phyloP scores from a whole-genome alignment of 2,888 invertebrate genomes.

The Diarsia dahlii region DNA sequence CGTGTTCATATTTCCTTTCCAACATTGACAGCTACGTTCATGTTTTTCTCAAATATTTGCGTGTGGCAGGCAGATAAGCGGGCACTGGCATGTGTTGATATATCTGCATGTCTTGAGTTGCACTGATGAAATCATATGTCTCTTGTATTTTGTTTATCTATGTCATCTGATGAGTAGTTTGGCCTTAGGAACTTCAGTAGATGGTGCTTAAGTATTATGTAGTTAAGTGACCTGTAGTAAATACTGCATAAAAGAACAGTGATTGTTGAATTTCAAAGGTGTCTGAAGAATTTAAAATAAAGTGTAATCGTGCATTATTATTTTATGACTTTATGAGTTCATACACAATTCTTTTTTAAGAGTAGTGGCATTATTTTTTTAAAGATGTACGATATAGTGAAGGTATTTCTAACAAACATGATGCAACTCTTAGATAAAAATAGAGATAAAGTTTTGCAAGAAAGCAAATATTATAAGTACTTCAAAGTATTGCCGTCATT shows the following conservation, averaged over 20 bases:
- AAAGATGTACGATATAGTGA: neutral
- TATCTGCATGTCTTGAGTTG: slow-evolving; percentile 47
- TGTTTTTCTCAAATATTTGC: slow-evolving; percentile 63
- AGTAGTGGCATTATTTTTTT: too few species aligned
- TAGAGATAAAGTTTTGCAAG: slow-evolving; percentile 29
- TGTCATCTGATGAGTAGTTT: neutral
- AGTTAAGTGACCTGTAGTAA: neutral
- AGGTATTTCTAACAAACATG: neutral
- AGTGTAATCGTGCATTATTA: too few species aligned
- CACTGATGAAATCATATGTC: slow-evolving; percentile 27
- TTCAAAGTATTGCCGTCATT: slow-evolving; percentile 13
- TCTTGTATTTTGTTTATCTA: slow-evolving; percentile 18
- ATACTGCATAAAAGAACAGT: neutral
- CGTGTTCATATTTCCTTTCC: slow-evolving; percentile 27
- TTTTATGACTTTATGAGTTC: neutral
- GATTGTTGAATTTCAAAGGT: neutral
- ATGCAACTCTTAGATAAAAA: slow-evolving; percentile 4
- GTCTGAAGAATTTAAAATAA: neutral
- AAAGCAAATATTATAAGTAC: slow-evolving; percentile 27
- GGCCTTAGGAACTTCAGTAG: neutral
- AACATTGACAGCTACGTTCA: slow-evolving; percentile 34
- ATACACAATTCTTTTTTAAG: neutral
- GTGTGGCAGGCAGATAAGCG: slow-evolving; percentile 60
- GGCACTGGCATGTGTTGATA: slow-evolving; percentile 55
- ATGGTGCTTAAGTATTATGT: neutral